Base-by-base conservation (phyloP, 2,113 vertebrate genomes). In the Litocranius walleri region DNA sequence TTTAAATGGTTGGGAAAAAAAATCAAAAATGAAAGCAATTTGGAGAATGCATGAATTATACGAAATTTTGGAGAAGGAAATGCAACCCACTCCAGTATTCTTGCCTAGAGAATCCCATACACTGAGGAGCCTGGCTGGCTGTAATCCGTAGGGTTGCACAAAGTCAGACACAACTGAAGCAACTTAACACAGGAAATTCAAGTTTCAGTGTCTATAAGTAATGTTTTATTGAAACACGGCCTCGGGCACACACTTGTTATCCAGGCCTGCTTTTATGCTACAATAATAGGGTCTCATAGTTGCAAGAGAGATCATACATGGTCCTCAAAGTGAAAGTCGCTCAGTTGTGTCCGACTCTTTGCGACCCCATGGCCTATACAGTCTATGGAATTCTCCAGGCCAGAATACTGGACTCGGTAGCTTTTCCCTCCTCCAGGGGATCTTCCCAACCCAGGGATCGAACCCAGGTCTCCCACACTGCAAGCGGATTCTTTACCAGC, bases 171-270 rank as follows among this genome's bases (percentile, higher is more conserved):
- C 67, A 74, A 74, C 10, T 71, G 67, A 71, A 40, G 67, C n/a
- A 71, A 71, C 21, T 40, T 23, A 74, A 36, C 67, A 40, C 19
- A 81, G 9, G 29, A 40, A 82, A 62, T 77, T 25, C 62, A 57
- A 67, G 52, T 64, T 40, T 57, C 40, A 21, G 36, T 27, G 16
- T 50, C 81, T n/a, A 1, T 7, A 67, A 88, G 40, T 54, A 12
- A 78, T 43, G 59, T 56, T 23, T 43, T 48, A 40, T 2, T 33
- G 52, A 71, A n/a, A 14, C 54, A 56, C 50, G 5, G 45, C 54
- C 64, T 16, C 0, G 0, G 40, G 6, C 23, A 19, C 4, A 36
- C 9, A 12, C 21, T 23, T 57, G 6, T 16, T 10, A 50, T 30
- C 40, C 23, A 0, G 6, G 81, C 19, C 71, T 84, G 64, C 25